Conservation (phyloP, 2,888 invertebrate species). For the Ctena decussata region DNA sequence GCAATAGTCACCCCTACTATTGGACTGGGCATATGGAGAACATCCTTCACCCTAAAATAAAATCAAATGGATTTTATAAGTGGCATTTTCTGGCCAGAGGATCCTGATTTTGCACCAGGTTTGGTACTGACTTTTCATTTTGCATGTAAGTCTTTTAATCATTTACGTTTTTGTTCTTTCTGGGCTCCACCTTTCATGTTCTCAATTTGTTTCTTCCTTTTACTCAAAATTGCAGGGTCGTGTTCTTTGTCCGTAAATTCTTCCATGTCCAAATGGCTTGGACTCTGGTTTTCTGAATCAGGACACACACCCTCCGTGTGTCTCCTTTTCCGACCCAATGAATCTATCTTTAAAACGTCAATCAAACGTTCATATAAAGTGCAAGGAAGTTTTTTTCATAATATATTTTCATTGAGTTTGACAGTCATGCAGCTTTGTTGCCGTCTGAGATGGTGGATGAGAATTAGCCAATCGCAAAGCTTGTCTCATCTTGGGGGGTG, state of each 20-base stretch:
- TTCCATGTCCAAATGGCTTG: constrained; percentile 43
- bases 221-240: constrained; percentile 46
- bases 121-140: too few species aligned
- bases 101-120: too few species aligned
- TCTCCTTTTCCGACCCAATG: constrained; percentile 75
- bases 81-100: too few species aligned
- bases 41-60: too few species aligned
- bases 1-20: too few species aligned
- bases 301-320: constrained; percentile 79
- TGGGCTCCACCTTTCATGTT: constrained; percentile 51
- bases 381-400: neutral
- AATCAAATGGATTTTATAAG: too few species aligned
- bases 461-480: neutral
- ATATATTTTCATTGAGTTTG: neutral
- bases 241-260: constrained; percentile 37
- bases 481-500: neutral
- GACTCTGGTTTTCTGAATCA: constrained; percentile 26
- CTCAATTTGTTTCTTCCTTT: constrained; percentile 65
- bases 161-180: constrained; percentile 40
- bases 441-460: neutral
- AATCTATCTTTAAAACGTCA: constrained; percentile 76
- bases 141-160: neutral
- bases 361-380: neutral
- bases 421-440: neutral
- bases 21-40: too few species aligned